phyloP scores from a whole-genome alignment of 1,140 invertebrate genomes.

The Psilanteris sp. region DNA sequence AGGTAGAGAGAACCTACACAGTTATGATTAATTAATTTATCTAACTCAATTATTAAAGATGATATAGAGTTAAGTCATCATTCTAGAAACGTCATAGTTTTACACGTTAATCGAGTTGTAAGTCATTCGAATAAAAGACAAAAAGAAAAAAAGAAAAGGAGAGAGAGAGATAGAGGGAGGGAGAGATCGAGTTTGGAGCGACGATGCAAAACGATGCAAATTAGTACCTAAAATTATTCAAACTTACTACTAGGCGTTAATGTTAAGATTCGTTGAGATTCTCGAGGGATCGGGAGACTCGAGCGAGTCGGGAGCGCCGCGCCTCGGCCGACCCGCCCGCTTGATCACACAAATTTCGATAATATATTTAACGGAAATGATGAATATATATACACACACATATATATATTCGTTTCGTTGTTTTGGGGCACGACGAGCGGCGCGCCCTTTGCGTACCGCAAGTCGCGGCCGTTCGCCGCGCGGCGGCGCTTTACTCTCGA shows the following conservation, averaged over 20 bases:
- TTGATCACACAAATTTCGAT: constrained; percentile 41
- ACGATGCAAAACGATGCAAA: constrained; percentile 61
- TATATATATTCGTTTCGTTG: constrained; percentile 25
- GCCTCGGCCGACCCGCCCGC: constrained; percentile 16
- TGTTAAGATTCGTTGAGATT: constrained; percentile 55
- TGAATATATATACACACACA: constrained; percentile 31
- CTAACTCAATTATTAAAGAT: constrained; percentile 76
- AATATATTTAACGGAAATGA: constrained; percentile 27
- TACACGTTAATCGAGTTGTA: constrained; percentile 68
- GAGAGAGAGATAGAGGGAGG: too few species aligned
- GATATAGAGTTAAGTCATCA: constrained; percentile 76
- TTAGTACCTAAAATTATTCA: constrained; percentile 76
- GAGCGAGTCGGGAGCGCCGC: constrained; percentile 22
- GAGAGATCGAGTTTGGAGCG: constrained; percentile 22
- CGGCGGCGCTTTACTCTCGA: constrained; percentile 34
- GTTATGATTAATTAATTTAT: constrained; percentile 78
- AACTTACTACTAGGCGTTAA: constrained; percentile 72
- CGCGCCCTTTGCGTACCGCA: constrained; percentile 16
- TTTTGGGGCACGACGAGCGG: constrained; percentile 18
- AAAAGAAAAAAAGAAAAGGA: too few species aligned
- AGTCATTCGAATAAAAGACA: constrained; percentile 57
- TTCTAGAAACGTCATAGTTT: constrained; percentile 73
- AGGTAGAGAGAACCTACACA: constrained; percentile 77
- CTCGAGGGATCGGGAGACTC: constrained; percentile 14
- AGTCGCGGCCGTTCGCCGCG: constrained; percentile 8